Percentiles rank a stretch among this genome's conserved stretches.
Conservation (phyloP, 1,140 invertebrate genomes). For the Diabrotica virgifera region DNA sequence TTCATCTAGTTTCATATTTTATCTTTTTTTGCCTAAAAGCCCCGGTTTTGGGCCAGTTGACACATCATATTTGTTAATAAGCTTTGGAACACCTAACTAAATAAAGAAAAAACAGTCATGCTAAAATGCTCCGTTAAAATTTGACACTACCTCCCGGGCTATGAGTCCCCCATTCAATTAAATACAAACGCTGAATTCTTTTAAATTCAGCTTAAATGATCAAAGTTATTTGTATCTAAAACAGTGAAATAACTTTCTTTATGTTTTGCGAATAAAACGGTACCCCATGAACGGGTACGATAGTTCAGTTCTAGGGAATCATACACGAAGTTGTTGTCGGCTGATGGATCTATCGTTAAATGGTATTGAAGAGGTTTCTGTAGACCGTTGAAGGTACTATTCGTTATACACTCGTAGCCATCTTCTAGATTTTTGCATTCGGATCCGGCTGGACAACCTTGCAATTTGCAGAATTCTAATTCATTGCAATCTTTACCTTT, state of each 20-base stretch:
- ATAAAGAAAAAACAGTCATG: too few relatives aligned
- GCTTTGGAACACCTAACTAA: too few relatives aligned
- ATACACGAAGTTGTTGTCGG: conserved; percentile 33
- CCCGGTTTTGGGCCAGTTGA: too few relatives aligned
- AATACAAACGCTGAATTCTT: too few relatives aligned
- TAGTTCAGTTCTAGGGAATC: conserved; percentile 59
- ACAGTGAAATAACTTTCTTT: conserved; percentile 65
- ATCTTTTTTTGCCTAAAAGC: too few relatives aligned
- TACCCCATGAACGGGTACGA: conserved; percentile 71
- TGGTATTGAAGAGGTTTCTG: conserved; percentile 58
- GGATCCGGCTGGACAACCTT: conserved; percentile 76
- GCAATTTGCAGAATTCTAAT: conserved; percentile 86
- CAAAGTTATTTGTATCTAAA: too few relatives aligned
- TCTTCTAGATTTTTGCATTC: conserved; percentile 83
- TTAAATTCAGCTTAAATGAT: too few relatives aligned
- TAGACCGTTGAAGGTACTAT: conserved; percentile 79
- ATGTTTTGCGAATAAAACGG: conserved; percentile 59
- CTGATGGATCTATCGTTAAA: conserved; percentile 42
- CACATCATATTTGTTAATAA: too few relatives aligned
- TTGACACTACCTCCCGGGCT: too few relatives aligned
- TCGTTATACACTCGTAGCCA: conserved; percentile 90
- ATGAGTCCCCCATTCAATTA: too few relatives aligned
- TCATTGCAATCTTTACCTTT: conserved; percentile 91
- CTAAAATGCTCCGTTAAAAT: too few relatives aligned
- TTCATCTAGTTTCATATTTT: too few relatives aligned